These are phyloP conservation scores for Cetoscarus ocellatus DNA, from an alignment of 2,797 vertebrate species.

Conservation along the genomic window DNA sequence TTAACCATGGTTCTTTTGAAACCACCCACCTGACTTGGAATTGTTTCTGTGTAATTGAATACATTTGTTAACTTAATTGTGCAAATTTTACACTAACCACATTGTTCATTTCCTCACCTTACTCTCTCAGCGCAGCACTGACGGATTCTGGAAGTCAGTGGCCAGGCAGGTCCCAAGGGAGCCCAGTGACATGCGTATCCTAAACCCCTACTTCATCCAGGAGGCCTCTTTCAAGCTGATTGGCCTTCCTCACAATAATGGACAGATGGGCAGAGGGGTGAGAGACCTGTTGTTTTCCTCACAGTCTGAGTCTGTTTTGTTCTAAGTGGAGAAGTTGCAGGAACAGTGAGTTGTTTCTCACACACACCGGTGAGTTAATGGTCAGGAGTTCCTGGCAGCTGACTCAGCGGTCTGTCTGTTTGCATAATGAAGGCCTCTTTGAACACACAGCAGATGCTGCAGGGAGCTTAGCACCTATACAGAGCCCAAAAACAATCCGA, in stretches of 20 bases:
- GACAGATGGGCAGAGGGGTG: constrained; percentile 92
- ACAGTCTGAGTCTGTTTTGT: neutral
- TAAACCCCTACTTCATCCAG: constrained; percentile 93
- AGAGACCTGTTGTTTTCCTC: constrained; percentile 45
- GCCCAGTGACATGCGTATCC: constrained; percentile 89
- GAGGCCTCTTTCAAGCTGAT: constrained; percentile 93
- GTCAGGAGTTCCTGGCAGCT: constrained; percentile 15
- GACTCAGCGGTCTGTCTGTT: constrained; percentile 30
- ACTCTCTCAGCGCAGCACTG: constrained; percentile 49
- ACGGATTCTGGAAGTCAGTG: constrained; percentile 93
- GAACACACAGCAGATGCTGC: constrained; percentile 46
- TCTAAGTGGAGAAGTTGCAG: constrained; percentile 1
- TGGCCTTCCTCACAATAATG: constrained; percentile 90
- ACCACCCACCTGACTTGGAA: no score
- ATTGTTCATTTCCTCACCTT: neutral
- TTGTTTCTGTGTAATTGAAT: neutral
- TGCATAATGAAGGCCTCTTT: constrained; percentile 35
- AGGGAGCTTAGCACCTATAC: constrained; percentile 16
- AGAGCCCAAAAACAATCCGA: constrained; percentile 14
- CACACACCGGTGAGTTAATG: constrained; percentile 13
- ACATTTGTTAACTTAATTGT: neutral
- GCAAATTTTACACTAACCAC: neutral
- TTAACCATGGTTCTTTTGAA: no score
- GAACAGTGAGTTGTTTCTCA: constrained; percentile 10
- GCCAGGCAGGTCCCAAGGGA: constrained; percentile 88